Base-by-base conservation (phyloP, 2,888 invertebrate genomes). In the Colletes collaris region DNA sequence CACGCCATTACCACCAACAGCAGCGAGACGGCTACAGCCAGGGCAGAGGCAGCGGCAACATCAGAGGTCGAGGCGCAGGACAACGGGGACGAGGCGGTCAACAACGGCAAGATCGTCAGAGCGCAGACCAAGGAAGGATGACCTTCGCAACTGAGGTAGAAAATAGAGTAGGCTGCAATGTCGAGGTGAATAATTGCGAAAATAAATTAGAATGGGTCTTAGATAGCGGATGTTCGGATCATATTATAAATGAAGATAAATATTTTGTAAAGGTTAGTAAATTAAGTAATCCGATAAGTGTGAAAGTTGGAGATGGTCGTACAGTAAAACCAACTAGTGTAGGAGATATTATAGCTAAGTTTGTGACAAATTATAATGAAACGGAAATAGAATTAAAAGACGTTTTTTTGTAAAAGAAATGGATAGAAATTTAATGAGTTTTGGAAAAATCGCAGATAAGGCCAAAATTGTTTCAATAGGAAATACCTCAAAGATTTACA, bases 401-500 rank as follows among this genome's bases (percentile, higher is more conserved):
- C 40, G 68, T 75, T 50, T 68, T 68, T 75, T 49, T 56, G 68
- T 68, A 0, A 68, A 64, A 56, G 35, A 68, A 27, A 75, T 75
- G 68, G 63, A 75, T 27, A 62, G 46, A 11, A 75, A 75, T 64
- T 52, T 63, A 13, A n/a, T 68, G 35, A 75, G 75, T 27, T 58
- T 58, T 58, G 68, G 44, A 56, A 63, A 63, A 63, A 16, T 75
- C 6, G 50, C 68, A 2, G 40, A 58, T 50, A 52, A 58, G 7
- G 16, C 49, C n/a, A 64, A 56, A 16, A 62, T 74, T 19, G 44
- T 66, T 4, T 66, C 62, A 35, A 19, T 53, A 2, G 55, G 49
- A 50, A 53, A 67, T 16, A 67, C 56, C 0, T 50, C 63, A 19
- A 68, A 75, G 27, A 68, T 68, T 16, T 70, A 56, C 37, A 58